phyloP scores from a whole-genome alignment of 1,140 invertebrate genomes.

The Drepana arcuata region DNA sequence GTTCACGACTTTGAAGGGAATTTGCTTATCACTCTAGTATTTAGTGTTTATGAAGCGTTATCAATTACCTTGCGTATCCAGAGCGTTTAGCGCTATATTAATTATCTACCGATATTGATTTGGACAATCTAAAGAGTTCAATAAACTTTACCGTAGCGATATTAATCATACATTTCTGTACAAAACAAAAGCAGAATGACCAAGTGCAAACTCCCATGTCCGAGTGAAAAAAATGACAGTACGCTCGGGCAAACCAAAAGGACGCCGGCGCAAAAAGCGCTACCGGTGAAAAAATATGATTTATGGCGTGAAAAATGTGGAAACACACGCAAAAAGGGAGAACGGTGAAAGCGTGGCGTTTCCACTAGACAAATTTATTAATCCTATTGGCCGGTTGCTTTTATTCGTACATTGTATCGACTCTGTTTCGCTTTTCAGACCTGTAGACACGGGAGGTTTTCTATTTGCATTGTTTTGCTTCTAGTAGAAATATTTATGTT shows the following conservation, averaged over 20 bases:
- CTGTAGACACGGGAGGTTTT: too few species aligned
- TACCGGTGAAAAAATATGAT: conserved; percentile 73
- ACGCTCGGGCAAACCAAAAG: conserved; percentile 59
- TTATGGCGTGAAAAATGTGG: conserved; percentile 72
- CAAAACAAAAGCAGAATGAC: conserved; percentile 51
- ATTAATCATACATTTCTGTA: conserved; percentile 54
- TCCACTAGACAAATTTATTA: conserved; percentile 66
- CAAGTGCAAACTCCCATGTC: conserved; percentile 59
- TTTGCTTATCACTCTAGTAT: conserved; percentile 15
- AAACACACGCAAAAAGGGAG: conserved; percentile 67
- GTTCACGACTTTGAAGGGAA: conserved; percentile 19
- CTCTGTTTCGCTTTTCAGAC: conserved; percentile 7
- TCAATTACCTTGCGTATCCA: too few species aligned
- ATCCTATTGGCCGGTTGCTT: conserved; percentile 43
- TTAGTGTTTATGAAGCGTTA: conserved; percentile 6
- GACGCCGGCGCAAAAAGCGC: conserved; percentile 58
- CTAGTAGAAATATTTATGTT: too few species aligned
- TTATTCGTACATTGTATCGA: conserved; percentile 28
- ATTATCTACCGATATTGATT: too few species aligned
- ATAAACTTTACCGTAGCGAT: conserved; percentile 24
- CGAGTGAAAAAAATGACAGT: conserved; percentile 62
- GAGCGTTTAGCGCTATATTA: too few species aligned
- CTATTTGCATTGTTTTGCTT: too few species aligned
- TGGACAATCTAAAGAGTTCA: conserved; percentile 14
- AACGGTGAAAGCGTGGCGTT: conserved; percentile 59